Evolutionary conservation across 2,113 vertebrate species (phyloP).

Genomic region (Dendropsophus ebraccatus): DNA sequence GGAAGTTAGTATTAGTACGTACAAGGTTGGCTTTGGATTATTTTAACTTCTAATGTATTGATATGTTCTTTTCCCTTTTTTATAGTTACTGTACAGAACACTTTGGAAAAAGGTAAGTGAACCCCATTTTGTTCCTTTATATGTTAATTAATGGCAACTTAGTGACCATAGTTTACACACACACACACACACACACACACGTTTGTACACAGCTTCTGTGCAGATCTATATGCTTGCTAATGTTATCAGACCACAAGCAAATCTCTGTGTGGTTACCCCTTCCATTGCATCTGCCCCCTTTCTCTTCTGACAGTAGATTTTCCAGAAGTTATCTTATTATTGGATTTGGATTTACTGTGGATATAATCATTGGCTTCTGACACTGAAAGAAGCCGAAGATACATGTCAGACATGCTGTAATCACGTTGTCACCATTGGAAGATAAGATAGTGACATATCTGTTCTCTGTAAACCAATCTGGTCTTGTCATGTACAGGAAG

Average conservation of each 20-base stretch:
- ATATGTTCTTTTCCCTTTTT: conserved; percentile 56
- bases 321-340: not conserved
- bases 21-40: too few relatives aligned
- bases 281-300: too few relatives aligned
- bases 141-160: too few relatives aligned
- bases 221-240: too few relatives aligned
- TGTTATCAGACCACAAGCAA: too few relatives aligned
- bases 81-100: conserved; percentile 87
- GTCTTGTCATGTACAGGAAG: not conserved
- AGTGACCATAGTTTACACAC: too few relatives aligned
- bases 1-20: too few relatives aligned
- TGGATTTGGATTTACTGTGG: too few relatives aligned
- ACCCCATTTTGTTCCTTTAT: too few relatives aligned
- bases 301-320: not conserved
- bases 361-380: not conserved
- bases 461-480: not conserved
- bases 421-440: not conserved
- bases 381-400: not conserved
- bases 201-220: too few relatives aligned
- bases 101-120: conserved; percentile 87
- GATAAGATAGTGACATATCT: not conserved
- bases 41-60: not conserved
- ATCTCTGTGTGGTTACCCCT: too few relatives aligned
- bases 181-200: too few relatives aligned
- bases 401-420: not conserved